Conservation (phyloP, 2,797 vertebrate species). For the Mastacembelus armatus region DNA sequence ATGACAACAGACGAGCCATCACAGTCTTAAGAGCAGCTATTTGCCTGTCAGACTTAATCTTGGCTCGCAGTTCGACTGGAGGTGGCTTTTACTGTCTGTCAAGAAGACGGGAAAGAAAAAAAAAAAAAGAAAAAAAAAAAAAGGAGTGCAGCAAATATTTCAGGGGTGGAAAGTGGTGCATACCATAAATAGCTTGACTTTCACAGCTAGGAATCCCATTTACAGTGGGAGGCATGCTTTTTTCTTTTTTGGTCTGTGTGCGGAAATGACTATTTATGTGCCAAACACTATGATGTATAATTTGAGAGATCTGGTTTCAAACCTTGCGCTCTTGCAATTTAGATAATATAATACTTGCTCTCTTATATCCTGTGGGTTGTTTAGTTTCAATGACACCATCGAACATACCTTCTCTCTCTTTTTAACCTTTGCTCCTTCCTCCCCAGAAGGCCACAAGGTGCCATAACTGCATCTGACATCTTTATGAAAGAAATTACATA, state of each 20-base stretch:
- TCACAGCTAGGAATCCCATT: slow-evolving; percentile 73
- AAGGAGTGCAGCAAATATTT: slow-evolving; percentile 60
- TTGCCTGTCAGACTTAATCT: slow-evolving; percentile 77
- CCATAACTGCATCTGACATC: slow-evolving; percentile 32
- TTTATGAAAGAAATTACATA: slow-evolving; percentile 27
- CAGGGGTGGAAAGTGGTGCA: slow-evolving; percentile 67
- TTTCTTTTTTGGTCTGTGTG: slow-evolving; percentile 53
- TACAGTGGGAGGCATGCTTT: slow-evolving; percentile 72
- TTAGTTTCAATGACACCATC: slow-evolving; percentile 57
- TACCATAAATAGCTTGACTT: slow-evolving; percentile 80
- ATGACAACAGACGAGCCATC: slow-evolving; percentile 69
- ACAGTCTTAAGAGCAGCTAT: slow-evolving; percentile 66
- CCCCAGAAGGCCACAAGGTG: slow-evolving; percentile 39
- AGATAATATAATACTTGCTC: slow-evolving; percentile 66
- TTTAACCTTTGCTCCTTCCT: slow-evolving; percentile 17
- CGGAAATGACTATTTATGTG: slow-evolving; percentile 79
- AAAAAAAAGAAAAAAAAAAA: slow-evolving; percentile 19
- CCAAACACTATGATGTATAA: slow-evolving; percentile 73
- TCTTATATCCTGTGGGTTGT: slow-evolving; percentile 62
- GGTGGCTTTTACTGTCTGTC: slow-evolving; percentile 72
- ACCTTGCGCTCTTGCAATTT: slow-evolving; percentile 61
- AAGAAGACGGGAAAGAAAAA: too few species aligned
- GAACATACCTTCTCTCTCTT: slow-evolving; percentile 41
- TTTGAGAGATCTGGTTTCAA: slow-evolving; percentile 75
- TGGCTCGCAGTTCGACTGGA: slow-evolving; percentile 57